Conservation (phyloP, 2,888 invertebrate genomes). For the Tinea pellionella region DNA sequence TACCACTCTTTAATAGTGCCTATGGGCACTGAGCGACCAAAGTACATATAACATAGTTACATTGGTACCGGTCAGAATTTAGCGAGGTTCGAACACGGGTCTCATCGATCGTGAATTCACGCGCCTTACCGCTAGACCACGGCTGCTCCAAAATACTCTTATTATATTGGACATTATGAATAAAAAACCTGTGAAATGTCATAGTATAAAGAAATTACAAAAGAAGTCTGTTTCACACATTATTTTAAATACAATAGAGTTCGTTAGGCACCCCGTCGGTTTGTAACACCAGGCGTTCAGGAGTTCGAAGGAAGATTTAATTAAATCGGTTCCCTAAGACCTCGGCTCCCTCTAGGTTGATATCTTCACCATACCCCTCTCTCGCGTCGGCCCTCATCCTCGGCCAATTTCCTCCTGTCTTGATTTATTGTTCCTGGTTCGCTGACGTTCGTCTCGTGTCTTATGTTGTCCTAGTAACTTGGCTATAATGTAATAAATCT, state of each 20-base stretch:
- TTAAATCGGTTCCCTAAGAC: constrained; percentile 57
- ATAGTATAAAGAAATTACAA: not conserved
- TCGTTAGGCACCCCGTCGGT: constrained; percentile 51
- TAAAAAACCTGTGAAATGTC: too few species aligned
- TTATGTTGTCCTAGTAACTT: constrained; percentile 30
- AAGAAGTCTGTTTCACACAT: constrained; percentile 33
- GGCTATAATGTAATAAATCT: not conserved
- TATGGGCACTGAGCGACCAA: too few species aligned
- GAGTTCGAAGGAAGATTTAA: constrained; percentile 73
- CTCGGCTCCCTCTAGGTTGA: constrained; percentile 14
- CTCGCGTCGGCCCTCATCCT: constrained; percentile 39
- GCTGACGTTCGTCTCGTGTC: constrained; percentile 24
- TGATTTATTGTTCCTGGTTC: constrained; percentile 66
- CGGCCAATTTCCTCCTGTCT: constrained; percentile 63
- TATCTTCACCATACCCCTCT: constrained; percentile 19
- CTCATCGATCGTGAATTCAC: too few species aligned
- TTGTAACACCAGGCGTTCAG: constrained; percentile 44
- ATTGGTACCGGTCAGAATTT: too few species aligned
- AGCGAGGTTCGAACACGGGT: too few species aligned
- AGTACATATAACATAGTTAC: too few species aligned
- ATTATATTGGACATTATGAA: too few species aligned
- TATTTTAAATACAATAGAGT: constrained; percentile 66
- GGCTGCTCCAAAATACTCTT: too few species aligned
- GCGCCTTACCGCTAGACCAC: too few species aligned
- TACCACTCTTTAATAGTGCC: too few species aligned